Percentiles rank a stretch among this genome's conserved stretches.
These are phyloP conservation scores for Actinostola sp. DNA, from an alignment of 92 coral and sea anemone species.

Conservation along the genomic window DNA sequence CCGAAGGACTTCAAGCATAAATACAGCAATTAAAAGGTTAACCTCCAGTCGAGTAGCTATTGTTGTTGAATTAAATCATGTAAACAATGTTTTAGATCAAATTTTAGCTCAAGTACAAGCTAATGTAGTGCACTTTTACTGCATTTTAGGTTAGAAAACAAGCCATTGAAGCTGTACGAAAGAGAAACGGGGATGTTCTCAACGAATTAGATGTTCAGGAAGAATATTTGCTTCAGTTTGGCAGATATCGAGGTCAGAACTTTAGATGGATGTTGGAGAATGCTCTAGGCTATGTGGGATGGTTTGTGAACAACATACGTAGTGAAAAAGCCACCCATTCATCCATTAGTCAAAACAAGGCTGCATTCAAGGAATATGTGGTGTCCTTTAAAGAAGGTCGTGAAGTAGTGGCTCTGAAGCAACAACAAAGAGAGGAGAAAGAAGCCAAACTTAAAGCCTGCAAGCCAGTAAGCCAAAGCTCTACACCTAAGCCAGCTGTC, in stretches of 20 bases:
- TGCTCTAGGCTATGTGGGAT: conserved; percentile 26
- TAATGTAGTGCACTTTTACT: neutral
- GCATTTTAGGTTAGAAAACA: conserved; percentile 46
- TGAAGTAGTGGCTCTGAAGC: conserved; percentile 22
- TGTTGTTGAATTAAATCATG: no score
- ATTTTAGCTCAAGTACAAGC: neutral
- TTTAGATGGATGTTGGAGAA: conserved; percentile 61
- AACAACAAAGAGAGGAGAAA: neutral
- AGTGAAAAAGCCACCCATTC: neutral
- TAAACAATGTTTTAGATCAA: neutral
- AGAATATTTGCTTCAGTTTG: conserved; percentile 58
- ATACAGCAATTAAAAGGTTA: neutral
- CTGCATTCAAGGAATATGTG: conserved; percentile 16
- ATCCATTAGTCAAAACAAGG: conserved; percentile 2
- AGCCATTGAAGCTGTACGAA: conserved; percentile 41
- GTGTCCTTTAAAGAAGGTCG: conserved; percentile 35
- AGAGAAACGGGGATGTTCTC: conserved; percentile 38
- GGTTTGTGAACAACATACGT: conserved; percentile 4
- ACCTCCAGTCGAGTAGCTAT: conserved; percentile 8
- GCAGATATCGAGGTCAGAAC: conserved; percentile 43
- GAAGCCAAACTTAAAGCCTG: neutral
- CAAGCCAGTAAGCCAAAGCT: neutral
- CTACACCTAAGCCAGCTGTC: conserved; percentile 5
- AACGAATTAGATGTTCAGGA: conserved; percentile 45
- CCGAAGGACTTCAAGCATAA: neutral